Evolutionary conservation across 2,113 vertebrate species (phyloP), one percentile per base, ranked within the genome.

Genomic region (Prunella himalayana): DNA sequence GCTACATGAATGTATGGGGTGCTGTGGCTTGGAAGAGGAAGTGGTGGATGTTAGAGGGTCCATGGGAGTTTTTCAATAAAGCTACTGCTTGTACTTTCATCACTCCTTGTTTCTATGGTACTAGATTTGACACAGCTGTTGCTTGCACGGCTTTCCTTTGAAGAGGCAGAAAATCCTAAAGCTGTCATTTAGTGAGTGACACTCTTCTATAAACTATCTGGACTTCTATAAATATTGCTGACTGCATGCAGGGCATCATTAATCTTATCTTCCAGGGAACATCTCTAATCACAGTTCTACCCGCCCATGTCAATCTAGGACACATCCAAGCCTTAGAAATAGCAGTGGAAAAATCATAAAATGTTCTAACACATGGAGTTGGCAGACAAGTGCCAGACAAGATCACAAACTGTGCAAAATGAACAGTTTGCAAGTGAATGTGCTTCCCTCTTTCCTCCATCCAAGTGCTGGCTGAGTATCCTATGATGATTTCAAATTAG

Each of bases 361-460:
- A 88, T 77, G 77, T 92, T 97, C 72, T 72, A 89, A 92, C 90
- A 95, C 93, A 81, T 70, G 79, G 77, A 90, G 86, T 4, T 91
- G 88, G 90, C 85, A 94, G 88, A 61, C 45, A 71, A 90, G 82
- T 44, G 83, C 14, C 65, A 93, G 93, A 91, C 93, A 94, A 86
- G 92, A 93, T 92, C 93, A 91, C 78, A 92, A 96, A 89, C 85
- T 87, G 73, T 84, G 68, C 85, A 95, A 97, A 96, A 95, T 94
- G 85, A 93, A 93, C 92, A 96, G 90, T 93, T 90, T 83, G 90
- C 76, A 83, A 90, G 21, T 56, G 85, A 94, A 88, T 10, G 7
- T 66, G 33, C 59, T 77, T 95, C 87, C 80, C 42, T 78, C 66
- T 86, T 91, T 75, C 80, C 51, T 31, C 60, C 42, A 73, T 59